These are phyloP conservation scores for Brachypterus glaber DNA, from an alignment of 2,888 invertebrate species.

Conservation along the genomic window DNA sequence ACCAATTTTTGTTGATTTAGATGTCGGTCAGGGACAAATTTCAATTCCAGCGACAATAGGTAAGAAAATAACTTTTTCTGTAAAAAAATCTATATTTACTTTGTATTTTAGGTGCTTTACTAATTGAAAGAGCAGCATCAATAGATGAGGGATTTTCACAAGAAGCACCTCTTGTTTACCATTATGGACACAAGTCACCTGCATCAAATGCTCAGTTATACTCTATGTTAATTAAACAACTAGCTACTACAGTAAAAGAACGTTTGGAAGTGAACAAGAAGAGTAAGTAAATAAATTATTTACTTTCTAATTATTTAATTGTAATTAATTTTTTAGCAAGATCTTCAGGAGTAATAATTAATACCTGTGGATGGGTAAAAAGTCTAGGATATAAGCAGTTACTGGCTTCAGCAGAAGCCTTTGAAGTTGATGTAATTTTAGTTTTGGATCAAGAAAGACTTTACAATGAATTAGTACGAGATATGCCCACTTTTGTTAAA, in stretches of 20 bases:
- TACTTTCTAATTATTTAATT: constrained; percentile 17
- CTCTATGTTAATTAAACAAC: constrained; percentile 69
- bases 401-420: constrained; percentile 81
- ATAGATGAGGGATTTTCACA: constrained; percentile 93
- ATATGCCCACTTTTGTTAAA: constrained; percentile 89
- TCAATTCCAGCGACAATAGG: constrained; percentile 88
- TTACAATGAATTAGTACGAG: constrained; percentile 86
- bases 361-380: constrained; percentile 97
- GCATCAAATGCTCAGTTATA: constrained; percentile 71
- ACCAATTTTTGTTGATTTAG: constrained; percentile 90
- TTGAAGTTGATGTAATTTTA: constrained; percentile 91
- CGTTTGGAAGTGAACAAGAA: constrained; percentile 80
- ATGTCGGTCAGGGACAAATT: constrained; percentile 90
- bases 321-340: too few relatives aligned
- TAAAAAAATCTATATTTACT: constrained; percentile 8
- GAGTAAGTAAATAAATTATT: constrained; percentile 44
- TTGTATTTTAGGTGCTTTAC: constrained; percentile 54
- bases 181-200: constrained; percentile 81
- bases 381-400: constrained; percentile 81
- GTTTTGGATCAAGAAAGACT: constrained; percentile 94
- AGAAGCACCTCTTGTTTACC: constrained; percentile 86
- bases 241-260: constrained; percentile 79
- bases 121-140: constrained; percentile 87
- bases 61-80: constrained; percentile 25
- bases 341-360: constrained; percentile 85